These are phyloP conservation scores for Sisyra terminalis DNA, from an alignment of 2,888 invertebrate genomes.

Conservation along the genomic window DNA sequence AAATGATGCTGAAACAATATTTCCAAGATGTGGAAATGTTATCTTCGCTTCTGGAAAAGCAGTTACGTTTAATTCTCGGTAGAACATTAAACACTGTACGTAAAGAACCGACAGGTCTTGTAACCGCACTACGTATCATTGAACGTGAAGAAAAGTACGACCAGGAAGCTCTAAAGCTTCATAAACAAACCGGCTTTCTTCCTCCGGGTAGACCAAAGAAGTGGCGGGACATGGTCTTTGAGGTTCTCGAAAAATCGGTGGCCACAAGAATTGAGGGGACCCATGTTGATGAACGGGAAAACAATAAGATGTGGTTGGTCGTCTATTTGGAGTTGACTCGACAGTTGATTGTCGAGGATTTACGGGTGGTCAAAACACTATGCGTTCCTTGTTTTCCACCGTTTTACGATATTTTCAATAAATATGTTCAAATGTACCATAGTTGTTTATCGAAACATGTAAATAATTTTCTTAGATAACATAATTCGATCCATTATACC, in stretches of 20 bases:
- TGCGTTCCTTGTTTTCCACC: slow-evolving; percentile 93
- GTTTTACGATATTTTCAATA: slow-evolving; percentile 80
- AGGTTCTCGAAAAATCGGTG: slow-evolving; percentile 63
- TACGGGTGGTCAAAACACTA: slow-evolving; percentile 76
- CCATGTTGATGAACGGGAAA: slow-evolving; percentile 76
- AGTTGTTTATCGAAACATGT: slow-evolving; percentile 65
- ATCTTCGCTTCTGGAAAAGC: slow-evolving; percentile 77
- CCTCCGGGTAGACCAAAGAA: slow-evolving; percentile 88
- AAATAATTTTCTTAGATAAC: slow-evolving; percentile 28
- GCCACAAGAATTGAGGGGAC: slow-evolving; percentile 84
- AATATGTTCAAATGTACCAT: slow-evolving; percentile 90
- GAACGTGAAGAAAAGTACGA: slow-evolving; percentile 95
- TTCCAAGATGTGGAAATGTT: slow-evolving; percentile 90
- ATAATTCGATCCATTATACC: too few relatives aligned
- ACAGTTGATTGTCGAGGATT: slow-evolving; percentile 76
- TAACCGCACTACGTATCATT: slow-evolving; percentile 88
- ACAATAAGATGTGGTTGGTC: slow-evolving; percentile 92
- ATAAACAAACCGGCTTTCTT: slow-evolving; percentile 71
- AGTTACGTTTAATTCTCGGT: slow-evolving; percentile 75
- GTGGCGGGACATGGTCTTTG: slow-evolving; percentile 77
- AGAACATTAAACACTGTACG: slow-evolving; percentile 86
- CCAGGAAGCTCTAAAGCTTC: slow-evolving; percentile 64
- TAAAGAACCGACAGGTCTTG: slow-evolving; percentile 88
- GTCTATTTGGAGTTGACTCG: slow-evolving; percentile 79
- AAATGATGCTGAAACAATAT: slow-evolving; percentile 84